Conservation (phyloP, 2,797 vertebrate species). For the Thaleichthys pacificus region DNA sequence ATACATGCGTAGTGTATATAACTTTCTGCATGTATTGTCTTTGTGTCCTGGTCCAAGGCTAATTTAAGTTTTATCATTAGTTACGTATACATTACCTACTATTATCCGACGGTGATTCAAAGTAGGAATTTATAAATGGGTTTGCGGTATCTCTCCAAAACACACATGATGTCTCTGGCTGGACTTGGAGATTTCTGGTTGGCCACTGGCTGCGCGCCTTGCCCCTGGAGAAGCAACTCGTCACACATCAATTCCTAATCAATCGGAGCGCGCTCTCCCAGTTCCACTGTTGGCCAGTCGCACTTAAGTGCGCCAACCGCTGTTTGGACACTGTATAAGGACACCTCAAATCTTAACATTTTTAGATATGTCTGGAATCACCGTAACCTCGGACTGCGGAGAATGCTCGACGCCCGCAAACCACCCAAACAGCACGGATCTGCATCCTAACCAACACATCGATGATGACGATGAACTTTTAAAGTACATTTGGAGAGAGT, state of each 20-base stretch:
- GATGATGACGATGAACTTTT: constrained; percentile 94
- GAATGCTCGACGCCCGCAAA: constrained; percentile 73
- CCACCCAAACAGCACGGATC: constrained; percentile 75
- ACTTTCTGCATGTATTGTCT: no score
- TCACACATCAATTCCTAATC: background rate
- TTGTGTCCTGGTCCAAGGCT: no score
- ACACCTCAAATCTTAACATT: background rate
- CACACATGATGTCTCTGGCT: no score
- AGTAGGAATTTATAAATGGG: no score
- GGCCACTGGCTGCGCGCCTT: background rate
- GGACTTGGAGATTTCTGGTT: background rate
- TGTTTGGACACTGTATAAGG: constrained; percentile 14
- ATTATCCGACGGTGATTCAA: no score
- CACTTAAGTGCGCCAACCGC: constrained; percentile 2
- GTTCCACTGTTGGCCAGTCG: no score
- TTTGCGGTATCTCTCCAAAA: no score
- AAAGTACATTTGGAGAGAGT: constrained; percentile 92
- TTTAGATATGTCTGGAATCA: constrained; percentile 78
- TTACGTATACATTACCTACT: no score
- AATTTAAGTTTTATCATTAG: no score
- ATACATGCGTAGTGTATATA: no score
- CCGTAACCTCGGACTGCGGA: constrained; percentile 65
- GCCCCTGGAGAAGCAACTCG: constrained; percentile 4
- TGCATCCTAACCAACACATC: constrained; percentile 59
- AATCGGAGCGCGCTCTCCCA: background rate